These are phyloP conservation scores for Cepaea hortensis DNA, from an alignment of 2,888 invertebrate genomes.

Conservation along the genomic window DNA sequence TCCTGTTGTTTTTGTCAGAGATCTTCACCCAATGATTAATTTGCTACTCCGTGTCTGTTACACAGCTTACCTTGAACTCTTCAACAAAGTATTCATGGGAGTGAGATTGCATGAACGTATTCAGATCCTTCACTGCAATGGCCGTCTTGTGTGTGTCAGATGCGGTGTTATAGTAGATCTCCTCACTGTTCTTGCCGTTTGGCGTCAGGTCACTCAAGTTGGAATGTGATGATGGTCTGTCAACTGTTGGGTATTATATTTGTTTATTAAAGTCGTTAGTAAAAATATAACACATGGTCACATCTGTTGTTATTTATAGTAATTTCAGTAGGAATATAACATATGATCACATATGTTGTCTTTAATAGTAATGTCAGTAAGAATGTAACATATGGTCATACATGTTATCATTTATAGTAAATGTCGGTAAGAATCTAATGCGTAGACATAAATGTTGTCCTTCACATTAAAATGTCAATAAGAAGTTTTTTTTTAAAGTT, in stretches of 20 bases:
- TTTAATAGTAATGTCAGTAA: too few species aligned
- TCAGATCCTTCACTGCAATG: conserved; percentile 5
- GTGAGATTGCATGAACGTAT: conserved; percentile 21
- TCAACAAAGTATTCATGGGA: background rate
- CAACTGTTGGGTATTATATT: background rate
- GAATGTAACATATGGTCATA: too few species aligned
- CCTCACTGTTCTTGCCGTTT: background rate
- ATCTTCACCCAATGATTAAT: background rate
- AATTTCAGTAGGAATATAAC: too few species aligned
- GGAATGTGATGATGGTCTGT: background rate
- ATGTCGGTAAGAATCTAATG: too few species aligned
- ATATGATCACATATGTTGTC: too few species aligned
- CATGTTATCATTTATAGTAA: too few species aligned
- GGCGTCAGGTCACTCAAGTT: background rate
- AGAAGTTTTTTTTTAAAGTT: too few species aligned
- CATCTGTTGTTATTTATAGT: too few species aligned
- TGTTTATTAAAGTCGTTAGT: too few species aligned
- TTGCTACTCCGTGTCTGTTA: background rate
- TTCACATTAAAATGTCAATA: too few species aligned
- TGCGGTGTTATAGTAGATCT: background rate
- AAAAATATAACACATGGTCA: too few species aligned
- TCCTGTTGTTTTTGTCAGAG: background rate
- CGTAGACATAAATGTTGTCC: too few species aligned
- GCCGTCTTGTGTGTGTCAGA: background rate
- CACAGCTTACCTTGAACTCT: conserved; percentile 13